Percentiles rank a stretch among this genome's conserved stretches.
phyloP scores from a whole-genome alignment of 1,140 invertebrate species.

The Trichonephila inaurata region DNA sequence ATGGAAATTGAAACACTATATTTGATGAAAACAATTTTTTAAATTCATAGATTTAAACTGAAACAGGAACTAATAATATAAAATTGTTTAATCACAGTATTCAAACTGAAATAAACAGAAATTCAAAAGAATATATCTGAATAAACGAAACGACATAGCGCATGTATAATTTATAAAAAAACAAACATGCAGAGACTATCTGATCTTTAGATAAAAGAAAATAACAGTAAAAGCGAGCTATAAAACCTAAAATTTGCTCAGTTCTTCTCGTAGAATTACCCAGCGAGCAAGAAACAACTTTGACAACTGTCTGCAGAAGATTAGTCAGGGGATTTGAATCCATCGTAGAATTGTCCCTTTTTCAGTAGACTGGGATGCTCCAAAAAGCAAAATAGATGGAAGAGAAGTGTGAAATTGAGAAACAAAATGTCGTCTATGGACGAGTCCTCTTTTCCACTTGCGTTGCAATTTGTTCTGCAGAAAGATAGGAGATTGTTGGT shows the following conservation, averaged over 20 bases:
- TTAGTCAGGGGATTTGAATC: neutral
- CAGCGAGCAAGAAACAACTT: neutral
- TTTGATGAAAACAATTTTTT: too few relatives aligned
- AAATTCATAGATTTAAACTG: too few relatives aligned
- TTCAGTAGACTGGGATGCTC: neutral
- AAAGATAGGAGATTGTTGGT: neutral
- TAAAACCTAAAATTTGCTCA: neutral
- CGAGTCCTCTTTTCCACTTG: neutral
- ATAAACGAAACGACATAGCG: too few relatives aligned
- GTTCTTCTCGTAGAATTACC: neutral
- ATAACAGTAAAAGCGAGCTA: neutral
- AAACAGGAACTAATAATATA: too few relatives aligned
- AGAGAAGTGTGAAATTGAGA: neutral
- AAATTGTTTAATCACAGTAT: too few relatives aligned
- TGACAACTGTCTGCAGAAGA: neutral
- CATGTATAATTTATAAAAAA: neutral
- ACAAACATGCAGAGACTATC: neutral
- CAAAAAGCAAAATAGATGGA: neutral
- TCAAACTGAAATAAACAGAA: too few relatives aligned
- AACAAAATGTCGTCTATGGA: neutral
- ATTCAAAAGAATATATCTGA: too few relatives aligned
- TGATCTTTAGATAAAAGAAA: neutral
- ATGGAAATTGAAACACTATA: too few relatives aligned
- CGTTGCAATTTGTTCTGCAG: neutral
- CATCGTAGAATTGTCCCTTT: neutral